These are phyloP conservation scores for Catagonus wagneri DNA, from an alignment of 2,113 vertebrate species.

Conservation along the genomic window DNA sequence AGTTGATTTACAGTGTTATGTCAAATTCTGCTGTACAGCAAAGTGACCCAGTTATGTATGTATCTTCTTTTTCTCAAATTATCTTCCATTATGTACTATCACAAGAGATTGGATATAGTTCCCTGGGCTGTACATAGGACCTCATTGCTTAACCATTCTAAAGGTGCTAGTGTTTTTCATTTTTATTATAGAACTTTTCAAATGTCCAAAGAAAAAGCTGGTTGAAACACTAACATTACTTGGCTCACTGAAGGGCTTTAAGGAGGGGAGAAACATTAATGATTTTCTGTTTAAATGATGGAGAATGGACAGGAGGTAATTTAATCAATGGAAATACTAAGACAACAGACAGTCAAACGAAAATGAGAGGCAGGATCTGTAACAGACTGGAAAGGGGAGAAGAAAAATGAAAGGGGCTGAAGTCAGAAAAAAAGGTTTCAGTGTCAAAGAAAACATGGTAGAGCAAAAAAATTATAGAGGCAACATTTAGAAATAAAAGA, in stretches of 20 bases:
- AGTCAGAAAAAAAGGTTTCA: background rate
- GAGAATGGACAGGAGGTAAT: background rate
- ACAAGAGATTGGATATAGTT: too few species aligned
- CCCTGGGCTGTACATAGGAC: too few species aligned
- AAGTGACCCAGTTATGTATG: too few species aligned
- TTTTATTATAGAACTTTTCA: background rate
- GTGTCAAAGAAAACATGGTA: background rate
- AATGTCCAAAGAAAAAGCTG: background rate
- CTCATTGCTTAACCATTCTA: too few species aligned
- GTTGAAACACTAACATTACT: background rate
- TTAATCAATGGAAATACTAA: background rate
- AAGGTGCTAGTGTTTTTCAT: too few species aligned
- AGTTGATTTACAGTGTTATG: too few species aligned
- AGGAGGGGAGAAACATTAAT: background rate
- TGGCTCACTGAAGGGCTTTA: background rate
- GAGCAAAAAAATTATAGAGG: background rate
- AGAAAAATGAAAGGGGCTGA: background rate
- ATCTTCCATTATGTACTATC: too few species aligned
- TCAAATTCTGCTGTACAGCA: too few species aligned
- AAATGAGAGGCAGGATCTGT: background rate
- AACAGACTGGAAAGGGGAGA: background rate
- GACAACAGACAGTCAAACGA: background rate
- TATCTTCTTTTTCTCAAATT: too few species aligned
- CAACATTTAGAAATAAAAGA: background rate
- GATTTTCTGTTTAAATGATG: background rate